Evolutionary conservation across 2,888 invertebrate genomes (phyloP).

Genomic region (Stenichneumon culpator): DNA sequence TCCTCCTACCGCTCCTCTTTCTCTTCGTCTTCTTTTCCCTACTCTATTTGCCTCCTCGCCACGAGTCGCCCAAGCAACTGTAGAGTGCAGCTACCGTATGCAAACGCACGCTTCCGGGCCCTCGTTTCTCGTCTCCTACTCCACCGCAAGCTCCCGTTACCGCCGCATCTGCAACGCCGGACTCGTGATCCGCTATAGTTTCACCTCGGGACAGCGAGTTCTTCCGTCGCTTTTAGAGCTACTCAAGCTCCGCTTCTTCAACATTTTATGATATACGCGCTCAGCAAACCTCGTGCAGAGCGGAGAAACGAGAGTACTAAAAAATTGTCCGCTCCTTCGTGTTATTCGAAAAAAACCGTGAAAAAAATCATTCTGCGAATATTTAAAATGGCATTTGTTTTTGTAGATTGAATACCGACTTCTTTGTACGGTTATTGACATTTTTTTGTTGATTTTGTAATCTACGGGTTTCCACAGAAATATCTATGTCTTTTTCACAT

Average conservation of each 20-base stretch:
- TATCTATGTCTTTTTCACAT: not conserved
- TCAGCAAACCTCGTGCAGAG: not conserved
- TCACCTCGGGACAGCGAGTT: not conserved
- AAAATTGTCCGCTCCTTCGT: not conserved
- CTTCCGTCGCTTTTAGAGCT: not conserved
- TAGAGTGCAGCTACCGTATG: constrained; percentile 2
- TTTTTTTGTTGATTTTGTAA: not conserved
- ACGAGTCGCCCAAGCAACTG: not conserved
- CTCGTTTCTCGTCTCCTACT: constrained; percentile 1
- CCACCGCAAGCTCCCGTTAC: constrained; percentile 16
- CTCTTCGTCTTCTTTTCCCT: not conserved
- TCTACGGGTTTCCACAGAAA: not conserved
- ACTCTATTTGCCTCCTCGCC: not conserved
- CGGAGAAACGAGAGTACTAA: not conserved
- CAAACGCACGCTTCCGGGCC: constrained; percentile 10
- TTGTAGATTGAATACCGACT: not conserved
- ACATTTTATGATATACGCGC: not conserved
- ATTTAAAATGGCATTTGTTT: too few species aligned
- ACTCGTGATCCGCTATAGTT: constrained; percentile 1
- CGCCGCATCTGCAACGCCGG: constrained; percentile 11
- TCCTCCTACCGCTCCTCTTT: not conserved
- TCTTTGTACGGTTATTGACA: not conserved
- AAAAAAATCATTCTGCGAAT: not conserved
- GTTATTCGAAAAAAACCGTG: not conserved
- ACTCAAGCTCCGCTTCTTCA: not conserved